Conservation (phyloP, 1,140 invertebrate species). For the Aphaenogaster rudis region DNA sequence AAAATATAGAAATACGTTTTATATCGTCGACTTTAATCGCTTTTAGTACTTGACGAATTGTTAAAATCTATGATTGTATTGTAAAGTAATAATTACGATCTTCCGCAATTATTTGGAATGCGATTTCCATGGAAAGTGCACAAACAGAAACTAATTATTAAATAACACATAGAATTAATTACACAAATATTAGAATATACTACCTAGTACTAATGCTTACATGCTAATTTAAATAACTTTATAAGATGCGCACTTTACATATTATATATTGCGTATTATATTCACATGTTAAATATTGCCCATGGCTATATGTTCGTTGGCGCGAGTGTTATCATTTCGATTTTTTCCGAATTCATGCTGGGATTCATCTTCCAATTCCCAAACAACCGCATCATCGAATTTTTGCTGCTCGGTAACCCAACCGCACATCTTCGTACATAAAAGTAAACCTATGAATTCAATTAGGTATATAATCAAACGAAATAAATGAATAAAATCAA, state of each 20-base stretch:
- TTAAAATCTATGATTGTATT: background rate
- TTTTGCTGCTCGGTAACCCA: slow-evolving; percentile 84
- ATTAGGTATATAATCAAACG: background rate
- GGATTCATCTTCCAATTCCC: slow-evolving; percentile 84
- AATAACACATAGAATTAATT: background rate
- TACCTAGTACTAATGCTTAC: background rate
- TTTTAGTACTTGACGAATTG: background rate
- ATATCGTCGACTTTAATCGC: background rate
- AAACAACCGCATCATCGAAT: slow-evolving; percentile 85
- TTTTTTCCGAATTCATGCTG: background rate
- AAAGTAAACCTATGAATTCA: slow-evolving; percentile 81
- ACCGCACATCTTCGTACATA: slow-evolving; percentile 83
- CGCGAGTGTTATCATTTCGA: background rate
- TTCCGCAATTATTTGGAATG: background rate
- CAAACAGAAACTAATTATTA: background rate
- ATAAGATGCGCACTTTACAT: background rate
- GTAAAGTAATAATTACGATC: background rate
- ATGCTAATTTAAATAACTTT: slow-evolving; percentile 9
- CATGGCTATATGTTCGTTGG: slow-evolving; percentile 8
- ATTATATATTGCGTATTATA: background rate
- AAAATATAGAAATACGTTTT: background rate
- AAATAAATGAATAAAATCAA: background rate
- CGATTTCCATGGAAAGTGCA: background rate
- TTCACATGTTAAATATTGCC: slow-evolving; percentile 4
- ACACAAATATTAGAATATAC: background rate